Evolutionary conservation across 2,113 vertebrate genomes (phyloP).

Genomic region (Pomatostomus ruficeps): DNA sequence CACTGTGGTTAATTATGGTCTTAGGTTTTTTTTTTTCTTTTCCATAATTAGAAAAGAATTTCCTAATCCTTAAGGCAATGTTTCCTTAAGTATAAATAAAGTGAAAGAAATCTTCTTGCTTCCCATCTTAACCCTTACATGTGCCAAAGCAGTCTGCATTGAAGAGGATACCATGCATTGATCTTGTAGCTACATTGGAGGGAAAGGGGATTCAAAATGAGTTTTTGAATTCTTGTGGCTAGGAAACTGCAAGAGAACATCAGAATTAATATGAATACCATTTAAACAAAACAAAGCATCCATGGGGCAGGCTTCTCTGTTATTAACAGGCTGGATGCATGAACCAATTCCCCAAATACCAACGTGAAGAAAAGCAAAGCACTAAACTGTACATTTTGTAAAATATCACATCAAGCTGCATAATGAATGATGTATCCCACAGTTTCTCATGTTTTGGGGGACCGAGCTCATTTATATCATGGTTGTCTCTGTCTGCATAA

Average conservation of each 20-base stretch:
- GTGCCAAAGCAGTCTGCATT: not conserved
- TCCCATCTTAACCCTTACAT: not conserved
- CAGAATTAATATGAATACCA: not conserved
- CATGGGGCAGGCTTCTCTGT: not conserved
- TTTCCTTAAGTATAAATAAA: not conserved
- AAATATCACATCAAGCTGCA: constrained; percentile 37
- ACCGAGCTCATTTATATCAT: constrained; percentile 72
- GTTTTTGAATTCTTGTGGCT: not conserved
- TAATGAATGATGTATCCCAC: not conserved
- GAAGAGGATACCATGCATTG: not conserved
- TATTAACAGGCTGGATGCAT: not conserved
- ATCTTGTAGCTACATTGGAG: not conserved
- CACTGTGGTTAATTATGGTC: not conserved
- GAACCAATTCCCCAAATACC: not conserved
- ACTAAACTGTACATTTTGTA: constrained; percentile 17
- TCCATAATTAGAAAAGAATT: not conserved
- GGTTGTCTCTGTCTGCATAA: constrained; percentile 88
- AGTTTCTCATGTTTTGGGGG: not conserved
- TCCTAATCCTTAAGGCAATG: not conserved
- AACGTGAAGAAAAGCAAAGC: constrained; percentile 34
- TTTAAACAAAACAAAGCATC: not conserved
- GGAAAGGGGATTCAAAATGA: not conserved
- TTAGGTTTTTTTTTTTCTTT: not conserved
- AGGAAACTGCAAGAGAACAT: not conserved
- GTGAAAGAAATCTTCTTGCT: not conserved